Conservation (phyloP, 2,888 invertebrate species). For the Sphaerophoria rueppellii region DNA sequence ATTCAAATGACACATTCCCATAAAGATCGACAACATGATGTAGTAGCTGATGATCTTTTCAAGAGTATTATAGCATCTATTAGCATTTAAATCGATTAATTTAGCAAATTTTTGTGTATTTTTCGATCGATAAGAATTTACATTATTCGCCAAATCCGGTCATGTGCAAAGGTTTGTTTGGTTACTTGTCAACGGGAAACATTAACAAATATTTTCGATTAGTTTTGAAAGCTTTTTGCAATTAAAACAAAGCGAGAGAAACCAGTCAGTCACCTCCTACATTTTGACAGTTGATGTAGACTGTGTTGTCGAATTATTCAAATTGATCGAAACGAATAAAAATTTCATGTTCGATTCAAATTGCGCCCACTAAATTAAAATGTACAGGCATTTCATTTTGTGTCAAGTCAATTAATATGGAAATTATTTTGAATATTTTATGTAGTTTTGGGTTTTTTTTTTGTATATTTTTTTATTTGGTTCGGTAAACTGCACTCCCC, state of each 20-base stretch:
- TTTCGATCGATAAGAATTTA: slow-evolving; percentile 1
- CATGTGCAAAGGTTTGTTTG: slow-evolving; percentile 2
- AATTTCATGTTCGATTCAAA: slow-evolving; percentile 70
- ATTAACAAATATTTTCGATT: slow-evolving; percentile 68
- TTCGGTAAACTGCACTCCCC: slow-evolving; percentile 38
- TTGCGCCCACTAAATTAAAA: slow-evolving; percentile 68
- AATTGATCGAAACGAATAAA: slow-evolving; percentile 32
- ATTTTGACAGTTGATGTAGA: slow-evolving; percentile 32
- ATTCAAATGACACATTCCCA: slow-evolving; percentile 67
- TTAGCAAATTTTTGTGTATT: slow-evolving; percentile 29
- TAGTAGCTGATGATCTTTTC: slow-evolving; percentile 64
- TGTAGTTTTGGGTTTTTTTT: slow-evolving; percentile 5
- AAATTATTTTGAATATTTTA: slow-evolving; percentile 34
- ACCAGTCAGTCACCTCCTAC: slow-evolving; percentile 60
- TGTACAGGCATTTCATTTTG: slow-evolving; percentile 64
- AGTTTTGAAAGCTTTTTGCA: slow-evolving; percentile 71
- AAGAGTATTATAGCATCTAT: slow-evolving; percentile 49
- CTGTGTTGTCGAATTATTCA: slow-evolving; percentile 49
- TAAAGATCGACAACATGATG: slow-evolving; percentile 63
- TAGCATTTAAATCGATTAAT: slow-evolving; percentile 67
- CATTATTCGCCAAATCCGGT: slow-evolving; percentile 38
- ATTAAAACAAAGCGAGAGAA: slow-evolving; percentile 43
- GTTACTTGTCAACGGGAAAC: slow-evolving; percentile 11
- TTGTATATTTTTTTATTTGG: slow-evolving; percentile 11
- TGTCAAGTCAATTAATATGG: slow-evolving; percentile 67